Base-by-base conservation (phyloP, 2,888 invertebrate genomes). In the Malachius bipustulatus region DNA sequence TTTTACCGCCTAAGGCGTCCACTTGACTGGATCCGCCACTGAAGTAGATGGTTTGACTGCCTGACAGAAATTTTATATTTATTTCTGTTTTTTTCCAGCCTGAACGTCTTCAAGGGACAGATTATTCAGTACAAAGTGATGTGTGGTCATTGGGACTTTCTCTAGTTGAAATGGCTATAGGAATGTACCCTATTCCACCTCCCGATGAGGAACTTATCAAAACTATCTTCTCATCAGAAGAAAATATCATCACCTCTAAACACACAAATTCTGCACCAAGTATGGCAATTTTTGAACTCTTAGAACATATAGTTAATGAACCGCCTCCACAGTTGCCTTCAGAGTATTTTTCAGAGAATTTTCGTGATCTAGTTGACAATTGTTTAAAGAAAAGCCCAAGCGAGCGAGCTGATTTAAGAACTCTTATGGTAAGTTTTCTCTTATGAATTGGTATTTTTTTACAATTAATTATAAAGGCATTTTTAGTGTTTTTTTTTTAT, bases 301-400 rank as follows among this genome's bases (percentile, higher is more conserved):
- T 98, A 19, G 96, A 98, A 66, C 97, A 97, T 63, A 99, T 98
- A 55, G 97, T 99, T 3, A 97, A 97, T 65, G 94, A 96, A 65
- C 94, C 96, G 44, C 93, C 94, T 3, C 96, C 97, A 2, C 94
- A 90, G 56, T 66, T 98, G 47, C 96, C 96, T 2, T 71, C 82
- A 31, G 87, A 87, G 33, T 78, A 89, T 48, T 97, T 97, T 63
- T 81, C 87, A 26, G 76, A 82, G 49, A 81, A 88, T 46, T 97
- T 98, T 63, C 89, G 87, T 55, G 90, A 93, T 63, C 93, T 96
- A 62, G 93, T 96, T 8, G 91, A 94, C 63, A 77, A 85, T 50
- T 96, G 96, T 61, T 73, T 98, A 49, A 89, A 91, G 67, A 98
- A 97, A 64, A 89, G 91, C 66, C 94, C 94, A 0, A 81, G 84